Evolutionary conservation across 2,797 vertebrate species (phyloP).

Genomic region (Diplodus sargus): DNA sequence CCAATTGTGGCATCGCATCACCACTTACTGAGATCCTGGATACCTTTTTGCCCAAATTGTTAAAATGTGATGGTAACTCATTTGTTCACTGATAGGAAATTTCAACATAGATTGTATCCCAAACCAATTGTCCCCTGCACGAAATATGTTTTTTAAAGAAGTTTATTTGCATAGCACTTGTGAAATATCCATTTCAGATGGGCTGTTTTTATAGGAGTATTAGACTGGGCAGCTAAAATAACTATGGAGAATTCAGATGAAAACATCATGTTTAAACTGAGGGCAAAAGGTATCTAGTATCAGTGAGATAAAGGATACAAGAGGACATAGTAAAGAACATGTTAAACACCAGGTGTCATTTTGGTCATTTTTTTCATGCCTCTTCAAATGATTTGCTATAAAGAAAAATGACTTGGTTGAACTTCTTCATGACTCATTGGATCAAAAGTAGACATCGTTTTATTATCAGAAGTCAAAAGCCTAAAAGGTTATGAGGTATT

Average conservation of each 20-base stretch:
- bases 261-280: too few relatives aligned
- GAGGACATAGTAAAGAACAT: too few relatives aligned
- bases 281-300: too few relatives aligned
- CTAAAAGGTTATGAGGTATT: too few relatives aligned
- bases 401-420: too few relatives aligned
- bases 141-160: background rate
- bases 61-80: background rate
- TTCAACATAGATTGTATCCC: background rate
- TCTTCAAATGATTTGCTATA: background rate
- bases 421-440: background rate
- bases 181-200: background rate
- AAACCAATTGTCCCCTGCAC: background rate
- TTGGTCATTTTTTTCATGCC: too few relatives aligned
- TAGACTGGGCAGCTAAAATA: background rate
- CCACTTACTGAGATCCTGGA: background rate
- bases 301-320: too few relatives aligned
- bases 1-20: background rate
- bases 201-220: background rate
- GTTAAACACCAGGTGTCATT: too few relatives aligned
- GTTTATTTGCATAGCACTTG: background rate
- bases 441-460: background rate
- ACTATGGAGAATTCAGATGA: too few relatives aligned
- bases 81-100: background rate
- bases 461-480: background rate
- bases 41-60: background rate